Conservation (phyloP, 2,888 invertebrate species). For the Strigamia maritima region DNA sequence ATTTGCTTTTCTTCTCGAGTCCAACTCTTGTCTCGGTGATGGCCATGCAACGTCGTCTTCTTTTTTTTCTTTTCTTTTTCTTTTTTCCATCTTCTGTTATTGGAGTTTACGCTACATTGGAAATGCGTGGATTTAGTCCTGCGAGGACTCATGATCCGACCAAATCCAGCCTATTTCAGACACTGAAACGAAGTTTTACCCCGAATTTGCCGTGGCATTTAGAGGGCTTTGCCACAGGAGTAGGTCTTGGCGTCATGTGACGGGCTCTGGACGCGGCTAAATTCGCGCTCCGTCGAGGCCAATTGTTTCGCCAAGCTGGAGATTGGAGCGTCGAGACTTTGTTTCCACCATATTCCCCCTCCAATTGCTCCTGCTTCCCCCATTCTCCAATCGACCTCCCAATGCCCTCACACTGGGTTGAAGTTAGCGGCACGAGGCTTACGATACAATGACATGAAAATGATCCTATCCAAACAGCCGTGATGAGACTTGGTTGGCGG, state of each 20-base stretch:
- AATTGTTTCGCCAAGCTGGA: slow-evolving; percentile 37
- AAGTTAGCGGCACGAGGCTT: slow-evolving; percentile 33
- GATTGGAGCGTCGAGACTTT: slow-evolving; percentile 31
- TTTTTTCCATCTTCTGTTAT: slow-evolving; percentile 25
- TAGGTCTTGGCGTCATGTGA: not conserved
- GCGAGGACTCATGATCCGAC: slow-evolving; percentile 38
- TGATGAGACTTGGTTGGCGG: slow-evolving; percentile 27
- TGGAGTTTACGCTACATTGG: slow-evolving; percentile 41
- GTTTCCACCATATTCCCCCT: not conserved
- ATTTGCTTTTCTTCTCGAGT: slow-evolving; percentile 33
- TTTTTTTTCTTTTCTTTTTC: not conserved
- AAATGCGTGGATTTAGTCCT: slow-evolving; percentile 39
- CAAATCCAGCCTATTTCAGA: slow-evolving; percentile 41
- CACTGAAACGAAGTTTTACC: slow-evolving; percentile 41
- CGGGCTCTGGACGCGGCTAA: slow-evolving; percentile 10
- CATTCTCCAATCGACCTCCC: slow-evolving; percentile 5
- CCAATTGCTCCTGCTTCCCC: not conserved
- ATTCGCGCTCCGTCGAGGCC: slow-evolving; percentile 14
- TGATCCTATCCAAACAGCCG: slow-evolving; percentile 35
- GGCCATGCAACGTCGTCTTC: not conserved
- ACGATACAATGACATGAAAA: slow-evolving; percentile 37
- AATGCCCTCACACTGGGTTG: slow-evolving; percentile 2
- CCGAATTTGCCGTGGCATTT: slow-evolving; percentile 40
- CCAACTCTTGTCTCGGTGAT: not conserved
- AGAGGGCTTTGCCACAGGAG: slow-evolving; percentile 36